Conservation (phyloP, 2,888 invertebrate species). For the Volucella zonaria region DNA sequence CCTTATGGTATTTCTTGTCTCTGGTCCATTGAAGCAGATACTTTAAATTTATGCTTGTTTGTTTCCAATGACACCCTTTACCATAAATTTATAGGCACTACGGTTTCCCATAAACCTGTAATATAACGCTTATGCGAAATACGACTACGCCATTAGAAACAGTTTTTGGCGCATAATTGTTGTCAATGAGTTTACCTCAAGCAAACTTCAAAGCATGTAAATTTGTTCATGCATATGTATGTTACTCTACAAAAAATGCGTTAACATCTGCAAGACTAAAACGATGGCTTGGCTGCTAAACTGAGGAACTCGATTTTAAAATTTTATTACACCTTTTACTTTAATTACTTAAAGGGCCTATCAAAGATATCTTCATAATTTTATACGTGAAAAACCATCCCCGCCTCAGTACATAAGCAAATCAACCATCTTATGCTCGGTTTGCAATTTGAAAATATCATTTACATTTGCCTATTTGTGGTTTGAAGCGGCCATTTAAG, state of each 20-base stretch:
- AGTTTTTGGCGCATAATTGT: slow-evolving; percentile 61
- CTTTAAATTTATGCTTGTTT: too few species aligned
- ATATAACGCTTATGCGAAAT: slow-evolving; percentile 60
- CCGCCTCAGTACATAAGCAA: slow-evolving; percentile 48
- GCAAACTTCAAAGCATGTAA: slow-evolving; percentile 53
- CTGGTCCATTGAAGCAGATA: too few species aligned
- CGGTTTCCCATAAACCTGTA: slow-evolving; percentile 63
- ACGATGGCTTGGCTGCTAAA: slow-evolving; percentile 43
- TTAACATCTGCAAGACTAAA: not conserved
- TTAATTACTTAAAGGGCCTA: slow-evolving; percentile 71
- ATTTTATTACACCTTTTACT: slow-evolving; percentile 70
- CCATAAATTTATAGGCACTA: slow-evolving; percentile 74
- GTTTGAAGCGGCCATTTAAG: slow-evolving; percentile 61
- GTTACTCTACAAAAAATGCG: too few species aligned
- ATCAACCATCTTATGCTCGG: slow-evolving; percentile 54
- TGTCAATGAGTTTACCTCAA: slow-evolving; percentile 56
- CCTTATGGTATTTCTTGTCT: too few species aligned
- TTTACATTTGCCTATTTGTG: slow-evolving; percentile 65
- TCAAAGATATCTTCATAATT: slow-evolving; percentile 70
- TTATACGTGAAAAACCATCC: slow-evolving; percentile 19
- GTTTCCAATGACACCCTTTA: slow-evolving; percentile 74
- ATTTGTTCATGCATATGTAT: too few species aligned
- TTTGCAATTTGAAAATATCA: slow-evolving; percentile 67
- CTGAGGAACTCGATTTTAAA: slow-evolving; percentile 67
- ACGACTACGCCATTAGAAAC: slow-evolving; percentile 67